These are phyloP conservation scores for Mormyrus proboscirostris DNA, from an alignment of 2,797 vertebrate species.

Conservation along the genomic window DNA sequence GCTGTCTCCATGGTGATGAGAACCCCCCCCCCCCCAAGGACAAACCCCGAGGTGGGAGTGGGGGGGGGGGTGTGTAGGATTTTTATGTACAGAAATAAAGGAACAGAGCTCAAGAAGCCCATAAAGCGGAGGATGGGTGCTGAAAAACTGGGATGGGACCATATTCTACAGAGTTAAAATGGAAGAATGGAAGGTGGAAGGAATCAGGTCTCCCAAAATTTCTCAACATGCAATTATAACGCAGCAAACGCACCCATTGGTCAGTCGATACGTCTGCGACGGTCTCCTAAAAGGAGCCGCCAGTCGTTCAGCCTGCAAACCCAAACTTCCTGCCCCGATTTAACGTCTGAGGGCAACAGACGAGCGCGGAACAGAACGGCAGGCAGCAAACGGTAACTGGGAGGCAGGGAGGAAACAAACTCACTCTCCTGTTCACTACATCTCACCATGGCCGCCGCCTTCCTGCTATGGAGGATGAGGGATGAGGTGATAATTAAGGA, in stretches of 20 bases:
- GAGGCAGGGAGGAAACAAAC: not conserved
- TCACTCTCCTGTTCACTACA: not conserved
- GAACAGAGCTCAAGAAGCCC: not conserved
- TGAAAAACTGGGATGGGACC: not conserved
- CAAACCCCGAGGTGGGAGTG: not conserved
- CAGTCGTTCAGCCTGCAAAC: not conserved
- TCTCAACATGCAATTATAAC: not conserved
- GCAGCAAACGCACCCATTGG: not conserved
- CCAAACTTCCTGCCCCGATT: not conserved
- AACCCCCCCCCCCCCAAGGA: not conserved
- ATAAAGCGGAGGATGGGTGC: no score
- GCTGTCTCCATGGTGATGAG: slow-evolving; percentile 10
- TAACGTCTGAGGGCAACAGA: not conserved
- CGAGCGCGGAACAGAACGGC: not conserved
- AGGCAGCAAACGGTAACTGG: not conserved
- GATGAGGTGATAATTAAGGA: slow-evolving; percentile 3
- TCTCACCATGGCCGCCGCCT: not conserved
- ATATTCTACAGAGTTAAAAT: not conserved
- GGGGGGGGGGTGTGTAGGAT: not conserved
- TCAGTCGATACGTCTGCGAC: not conserved
- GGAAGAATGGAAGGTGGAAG: not conserved
- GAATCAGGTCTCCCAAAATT: not conserved
- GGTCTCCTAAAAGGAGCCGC: not conserved
- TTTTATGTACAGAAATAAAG: not conserved
- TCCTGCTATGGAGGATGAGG: not conserved